Conservation (phyloP, 1,140 invertebrate species). For the Drosophila biarmipes region DNA sequence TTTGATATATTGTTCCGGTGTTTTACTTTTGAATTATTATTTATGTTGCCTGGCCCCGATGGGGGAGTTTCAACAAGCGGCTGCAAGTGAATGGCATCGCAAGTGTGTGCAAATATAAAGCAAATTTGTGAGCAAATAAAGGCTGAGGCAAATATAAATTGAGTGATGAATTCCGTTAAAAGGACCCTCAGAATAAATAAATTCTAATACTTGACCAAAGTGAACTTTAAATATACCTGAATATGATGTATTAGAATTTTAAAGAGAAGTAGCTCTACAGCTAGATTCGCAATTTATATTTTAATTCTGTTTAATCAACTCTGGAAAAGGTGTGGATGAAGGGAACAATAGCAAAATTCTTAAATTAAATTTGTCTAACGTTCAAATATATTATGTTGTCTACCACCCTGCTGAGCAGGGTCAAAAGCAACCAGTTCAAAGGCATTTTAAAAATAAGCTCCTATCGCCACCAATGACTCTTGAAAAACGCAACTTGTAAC, state of each 20-base stretch:
- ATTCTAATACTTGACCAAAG: conserved; percentile 6
- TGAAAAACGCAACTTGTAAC: neutral
- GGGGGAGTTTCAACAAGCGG: neutral
- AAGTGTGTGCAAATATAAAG: neutral
- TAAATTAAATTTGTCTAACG: too few relatives aligned
- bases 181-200: conserved; percentile 13
- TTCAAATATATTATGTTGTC: too few relatives aligned
- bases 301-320: too few relatives aligned
- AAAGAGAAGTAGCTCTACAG: too few relatives aligned
- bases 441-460: conserved; percentile 2
- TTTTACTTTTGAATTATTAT: conserved; percentile 43
- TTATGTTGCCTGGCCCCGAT: conserved; percentile 25
- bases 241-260: neutral
- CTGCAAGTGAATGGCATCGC: neutral
- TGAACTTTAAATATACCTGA: neutral
- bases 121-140: conserved; percentile 24
- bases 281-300: too few relatives aligned
- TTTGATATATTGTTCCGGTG: conserved; percentile 4
- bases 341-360: neutral
- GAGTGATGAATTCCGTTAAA: conserved; percentile 21
- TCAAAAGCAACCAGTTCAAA: conserved; percentile 1
- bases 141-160: conserved; percentile 33
- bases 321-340: too few relatives aligned
- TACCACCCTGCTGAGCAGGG: too few relatives aligned
- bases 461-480: neutral